Base-by-base conservation (phyloP, 2,888 invertebrate species). In the Chloroclysta siterata region DNA sequence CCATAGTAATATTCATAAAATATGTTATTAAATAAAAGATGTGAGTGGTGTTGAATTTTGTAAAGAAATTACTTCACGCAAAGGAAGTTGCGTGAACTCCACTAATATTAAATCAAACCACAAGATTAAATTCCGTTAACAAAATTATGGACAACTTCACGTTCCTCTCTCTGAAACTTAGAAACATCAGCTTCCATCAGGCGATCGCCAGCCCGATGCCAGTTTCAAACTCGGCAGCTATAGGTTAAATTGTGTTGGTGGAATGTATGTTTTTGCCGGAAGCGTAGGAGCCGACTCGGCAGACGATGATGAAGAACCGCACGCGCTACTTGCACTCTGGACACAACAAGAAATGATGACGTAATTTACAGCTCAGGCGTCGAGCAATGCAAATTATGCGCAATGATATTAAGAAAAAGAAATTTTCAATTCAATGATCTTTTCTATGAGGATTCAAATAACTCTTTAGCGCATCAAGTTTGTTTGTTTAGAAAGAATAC, bases 251-350 rank as follows among this genome's bases (percentile, higher is more conserved):
- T 39, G 50, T 10, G 28, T 44, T 14, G 28, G 41, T 46, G 41
- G 46, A 52, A 59, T 59, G 39, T 39, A 44, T 59, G 52, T 52
- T 63, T 55, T 59, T 59, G 50, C 46, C 42, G 44, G 36, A 55
- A 59, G 63, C 59, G 63, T 59, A 59, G 63, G 55, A 63, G 63
- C 52, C 46, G 28, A 3, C 22, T 22, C 22, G 22, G 17, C 39
- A 60, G 59, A 59, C 53, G 54, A 59, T 57, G 53, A 56, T 46
- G 14, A 39, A 53, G 44, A 33, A 7, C 14, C 10, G 22, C 59
- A 59, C 63, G 63, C 54, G 53, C 54, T 59, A 59, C 58, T 54
- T 51, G 41, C 47, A 57, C 53, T 15, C 44, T 7, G 53, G 39
- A 51, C 33, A 48, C 48, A 55, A 41, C 41, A 53, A 60, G 53